Conservation (phyloP, 2,113 vertebrate species). For the Peromyscus leucopus region DNA sequence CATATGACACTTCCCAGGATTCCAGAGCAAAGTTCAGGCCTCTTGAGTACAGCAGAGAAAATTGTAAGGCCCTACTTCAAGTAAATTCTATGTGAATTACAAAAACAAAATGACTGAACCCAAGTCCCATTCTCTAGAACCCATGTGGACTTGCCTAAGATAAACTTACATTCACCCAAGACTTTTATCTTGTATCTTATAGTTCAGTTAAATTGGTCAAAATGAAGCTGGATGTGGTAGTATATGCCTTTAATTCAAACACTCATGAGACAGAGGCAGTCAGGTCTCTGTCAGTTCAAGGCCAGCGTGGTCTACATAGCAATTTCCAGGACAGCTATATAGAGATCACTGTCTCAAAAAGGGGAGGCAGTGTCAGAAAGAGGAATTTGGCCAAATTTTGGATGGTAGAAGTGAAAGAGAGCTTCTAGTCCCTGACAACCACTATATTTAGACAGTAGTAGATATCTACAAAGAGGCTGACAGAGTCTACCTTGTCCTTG, state of each 20-base stretch:
- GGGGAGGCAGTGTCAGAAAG: neutral
- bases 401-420: neutral
- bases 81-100: neutral
- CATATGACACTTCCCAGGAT: neutral
- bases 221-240: neutral
- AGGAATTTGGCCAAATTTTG: neutral
- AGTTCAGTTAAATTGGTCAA: neutral
- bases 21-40: neutral
- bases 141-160: neutral
- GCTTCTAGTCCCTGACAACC: neutral
- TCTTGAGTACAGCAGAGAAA: neutral
- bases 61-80: neutral
- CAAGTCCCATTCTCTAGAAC: neutral
- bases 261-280: neutral
- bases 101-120: constrained; percentile 26
- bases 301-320: neutral
- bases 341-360: neutral
- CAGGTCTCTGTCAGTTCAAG: neutral
- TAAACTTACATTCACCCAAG: neutral
- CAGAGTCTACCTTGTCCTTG: neutral
- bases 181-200: neutral
- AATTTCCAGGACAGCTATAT: neutral
- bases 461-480: neutral
- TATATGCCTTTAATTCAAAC: neutral
- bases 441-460: neutral